Evolutionary conservation across 2,888 invertebrate genomes (phyloP).

Genomic region (Luperina testacea): DNA sequence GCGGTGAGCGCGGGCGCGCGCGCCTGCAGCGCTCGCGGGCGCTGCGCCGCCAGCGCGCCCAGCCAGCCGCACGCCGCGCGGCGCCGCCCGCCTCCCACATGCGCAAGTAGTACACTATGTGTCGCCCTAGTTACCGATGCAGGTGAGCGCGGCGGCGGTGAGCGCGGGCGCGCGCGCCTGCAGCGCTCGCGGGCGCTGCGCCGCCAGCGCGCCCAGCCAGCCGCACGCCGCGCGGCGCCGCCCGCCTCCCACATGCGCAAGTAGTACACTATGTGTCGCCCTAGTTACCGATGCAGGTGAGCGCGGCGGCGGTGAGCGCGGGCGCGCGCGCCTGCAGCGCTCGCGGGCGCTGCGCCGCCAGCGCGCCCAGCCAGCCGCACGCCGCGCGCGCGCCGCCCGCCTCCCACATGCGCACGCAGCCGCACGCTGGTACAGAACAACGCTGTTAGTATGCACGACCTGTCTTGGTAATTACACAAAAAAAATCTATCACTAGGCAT

Average conservation of each 20-base stretch:
- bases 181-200: conserved; percentile 78
- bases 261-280: not conserved
- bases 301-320: conserved; percentile 72
- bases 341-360: conserved; percentile 77
- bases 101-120: conserved; percentile 51
- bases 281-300: conserved; percentile 55
- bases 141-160: conserved; percentile 70
- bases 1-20: conserved; percentile 77
- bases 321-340: conserved; percentile 81
- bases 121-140: conserved; percentile 23
- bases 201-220: conserved; percentile 83
- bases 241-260: conserved; percentile 80
- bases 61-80: conserved; percentile 85
- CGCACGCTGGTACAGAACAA: conserved; percentile 68
- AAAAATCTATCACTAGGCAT: not conserved
- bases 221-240: conserved; percentile 82
- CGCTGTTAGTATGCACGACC: not conserved
- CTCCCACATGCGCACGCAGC: conserved; percentile 82
- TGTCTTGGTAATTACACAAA: not conserved
- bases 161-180: conserved; percentile 78
- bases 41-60: conserved; percentile 76
- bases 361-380: conserved; percentile 82
- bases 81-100: conserved; percentile 83
- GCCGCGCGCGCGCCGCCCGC: conserved; percentile 81
- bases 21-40: conserved; percentile 80